Evolutionary conservation across 2,797 vertebrate genomes (phyloP), one percentile per base, ranked within the genome.

Genomic region (Liparis tanakae): DNA sequence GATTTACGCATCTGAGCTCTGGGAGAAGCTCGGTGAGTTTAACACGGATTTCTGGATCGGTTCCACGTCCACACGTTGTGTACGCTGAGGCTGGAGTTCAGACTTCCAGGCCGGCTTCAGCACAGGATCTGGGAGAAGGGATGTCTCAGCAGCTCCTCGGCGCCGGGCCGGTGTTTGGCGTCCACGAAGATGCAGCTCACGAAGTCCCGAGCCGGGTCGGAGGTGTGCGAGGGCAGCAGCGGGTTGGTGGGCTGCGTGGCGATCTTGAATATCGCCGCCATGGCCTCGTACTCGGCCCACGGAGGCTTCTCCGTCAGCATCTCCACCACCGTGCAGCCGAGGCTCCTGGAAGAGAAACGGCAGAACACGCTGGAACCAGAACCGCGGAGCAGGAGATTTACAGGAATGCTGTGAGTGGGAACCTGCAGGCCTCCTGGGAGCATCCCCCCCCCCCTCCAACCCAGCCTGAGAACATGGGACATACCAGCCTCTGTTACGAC

Each of bases 231-330:
- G 25, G 98, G 98, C 22, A 99, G 95, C 87, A 96, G 91, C 20
- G 98, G 98, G 85, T 98, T 98, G 68, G 98, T 99, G 37, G 97
- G 98, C 82, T 99, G 98, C 1, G 98, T 99, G 89, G 98, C 97
- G 2, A 99, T 99, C 93, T 99, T 99, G 93, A 99, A 99, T 83
- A 99, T 99, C 78, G 98, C 98, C 0, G 98, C 98, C 98, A 99
- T 99, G 83, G 98, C 98, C 89, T 99, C 98, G 53, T 95, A 99
- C 86, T 99, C 98, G 12, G 98, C 97, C 98, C 98, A 99, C 0
- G 98, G 98, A 17, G 98, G 98, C 74, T 99, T 99, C 89, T 99
- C 97, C 0, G 98, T 99, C 91, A 99, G 92, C 98, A 99, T 99
- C 89, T 99, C 98, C 79, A 99, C 98, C 87, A 99, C 97, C 0